Percentiles rank a stretch among this genome's conserved stretches.
Conservation (phyloP, 2,888 invertebrate genomes). For the Limnephilus marmoratus region DNA sequence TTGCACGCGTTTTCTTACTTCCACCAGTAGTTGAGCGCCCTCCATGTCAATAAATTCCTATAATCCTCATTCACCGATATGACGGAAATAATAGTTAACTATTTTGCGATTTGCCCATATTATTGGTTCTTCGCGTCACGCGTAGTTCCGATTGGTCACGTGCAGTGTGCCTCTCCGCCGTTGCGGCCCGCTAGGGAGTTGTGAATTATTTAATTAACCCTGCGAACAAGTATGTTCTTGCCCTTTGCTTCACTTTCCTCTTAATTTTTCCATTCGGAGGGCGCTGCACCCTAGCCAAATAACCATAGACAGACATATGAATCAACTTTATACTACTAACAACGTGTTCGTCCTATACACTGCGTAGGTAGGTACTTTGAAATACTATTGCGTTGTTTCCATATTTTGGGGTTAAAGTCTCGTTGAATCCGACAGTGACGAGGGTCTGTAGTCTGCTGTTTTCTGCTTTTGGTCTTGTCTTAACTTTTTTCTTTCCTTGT, state of each 20-base stretch:
- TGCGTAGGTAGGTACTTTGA: not conserved
- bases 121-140: not conserved
- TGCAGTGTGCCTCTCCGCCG: not conserved
- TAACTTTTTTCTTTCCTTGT: not conserved
- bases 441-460: not conserved
- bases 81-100: not conserved
- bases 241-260: not conserved
- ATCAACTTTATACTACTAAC: not conserved
- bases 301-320: not conserved
- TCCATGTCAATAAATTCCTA: not conserved
- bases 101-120: not conserved
- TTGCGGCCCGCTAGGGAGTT: not conserved
- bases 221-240: not conserved
- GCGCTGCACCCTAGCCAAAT: not conserved
- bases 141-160: not conserved
- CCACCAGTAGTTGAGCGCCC: not conserved
- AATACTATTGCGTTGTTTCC: not conserved
- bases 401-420: not conserved
- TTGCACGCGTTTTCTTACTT: not conserved
- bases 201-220: conserved; percentile 12
- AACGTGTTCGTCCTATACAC: not conserved
- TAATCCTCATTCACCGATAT: not conserved
- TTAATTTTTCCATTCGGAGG: not conserved
- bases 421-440: not conserved
- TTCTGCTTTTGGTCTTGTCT: not conserved